phyloP scores from a whole-genome alignment of 2,888 invertebrate genomes.

The Steinernema hermaphroditum region DNA sequence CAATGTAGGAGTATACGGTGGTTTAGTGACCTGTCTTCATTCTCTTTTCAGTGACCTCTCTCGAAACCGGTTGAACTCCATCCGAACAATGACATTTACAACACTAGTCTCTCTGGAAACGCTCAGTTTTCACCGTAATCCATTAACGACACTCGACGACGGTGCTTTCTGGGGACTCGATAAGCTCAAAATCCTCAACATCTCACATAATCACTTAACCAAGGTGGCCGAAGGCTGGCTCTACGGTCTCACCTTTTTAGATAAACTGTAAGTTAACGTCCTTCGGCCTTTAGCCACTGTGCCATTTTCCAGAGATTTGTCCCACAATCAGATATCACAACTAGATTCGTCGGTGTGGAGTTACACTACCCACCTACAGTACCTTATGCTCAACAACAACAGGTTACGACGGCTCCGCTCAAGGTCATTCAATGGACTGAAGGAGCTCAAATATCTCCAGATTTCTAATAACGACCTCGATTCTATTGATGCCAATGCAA shows the following conservation, averaged over 20 bases:
- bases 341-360: slow-evolving; percentile 49
- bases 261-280: slow-evolving; percentile 44
- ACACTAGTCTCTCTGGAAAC: slow-evolving; percentile 41
- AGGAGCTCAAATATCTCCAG: slow-evolving; percentile 44
- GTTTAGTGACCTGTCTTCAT: not conserved
- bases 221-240: slow-evolving; percentile 49
- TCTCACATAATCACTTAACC: slow-evolving; percentile 47
- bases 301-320: slow-evolving; percentile 45
- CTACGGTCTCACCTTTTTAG: slow-evolving; percentile 45
- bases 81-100: slow-evolving; percentile 44
- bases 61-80: slow-evolving; percentile 42
- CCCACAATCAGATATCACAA: slow-evolving; percentile 45
- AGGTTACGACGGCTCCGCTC: slow-evolving; percentile 47
- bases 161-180: slow-evolving; percentile 51
- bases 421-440: slow-evolving; percentile 46
- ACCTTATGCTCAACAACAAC: slow-evolving; percentile 47
- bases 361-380: slow-evolving; percentile 45
- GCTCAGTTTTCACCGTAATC: slow-evolving; percentile 46
- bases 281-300: not conserved
- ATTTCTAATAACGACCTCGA: slow-evolving; percentile 48
- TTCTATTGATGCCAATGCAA: slow-evolving; percentile 48
- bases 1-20: slow-evolving; percentile 39
- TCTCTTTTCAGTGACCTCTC: slow-evolving; percentile 51
- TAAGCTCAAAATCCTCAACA: slow-evolving; percentile 44
- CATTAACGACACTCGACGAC: slow-evolving; percentile 43